Evolutionary conservation across 1,140 invertebrate genomes (phyloP).

Genomic region (Drosophila sp.): DNA sequence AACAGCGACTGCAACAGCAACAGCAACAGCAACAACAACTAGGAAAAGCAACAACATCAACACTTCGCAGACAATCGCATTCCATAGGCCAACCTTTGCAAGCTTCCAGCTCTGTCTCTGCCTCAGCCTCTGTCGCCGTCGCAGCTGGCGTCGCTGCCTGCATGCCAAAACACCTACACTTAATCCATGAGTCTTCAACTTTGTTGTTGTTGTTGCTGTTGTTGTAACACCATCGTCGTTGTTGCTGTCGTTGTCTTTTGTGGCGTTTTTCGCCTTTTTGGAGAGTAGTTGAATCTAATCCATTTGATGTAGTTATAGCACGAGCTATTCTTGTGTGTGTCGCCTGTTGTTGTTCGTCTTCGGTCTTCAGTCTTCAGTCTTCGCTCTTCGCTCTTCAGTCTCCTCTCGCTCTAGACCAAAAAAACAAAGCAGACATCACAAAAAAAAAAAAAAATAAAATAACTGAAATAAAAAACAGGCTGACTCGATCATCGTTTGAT

Average conservation of each 20-base stretch:
- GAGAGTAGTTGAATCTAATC: slow-evolving; percentile 83
- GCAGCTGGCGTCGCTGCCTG: slow-evolving; percentile 26
- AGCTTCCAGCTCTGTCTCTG: slow-evolving; percentile 14
- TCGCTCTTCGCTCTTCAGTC: neutral
- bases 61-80: slow-evolving; percentile 60
- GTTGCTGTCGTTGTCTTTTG: slow-evolving; percentile 63
- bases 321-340: slow-evolving; percentile 81
- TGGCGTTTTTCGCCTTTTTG: slow-evolving; percentile 78
- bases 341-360: slow-evolving; percentile 51
- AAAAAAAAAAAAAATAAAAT: slow-evolving; percentile 67
- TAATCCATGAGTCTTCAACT: slow-evolving; percentile 48
- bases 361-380: slow-evolving; percentile 19
- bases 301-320: slow-evolving; percentile 84
- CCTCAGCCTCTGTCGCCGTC: slow-evolving; percentile 7
- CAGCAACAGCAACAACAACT: slow-evolving; percentile 10
- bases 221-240: slow-evolving; percentile 51
- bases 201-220: slow-evolving; percentile 37
- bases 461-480: slow-evolving; percentile 61
- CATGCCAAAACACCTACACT: slow-evolving; percentile 81
- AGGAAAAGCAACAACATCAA: slow-evolving; percentile 1
- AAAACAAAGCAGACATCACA: slow-evolving; percentile 47
- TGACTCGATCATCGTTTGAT: slow-evolving; percentile 83
- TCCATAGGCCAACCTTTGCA: slow-evolving; percentile 57
- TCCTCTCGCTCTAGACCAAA: slow-evolving; percentile 41
- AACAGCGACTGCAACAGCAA: slow-evolving; percentile 16